Base-by-base conservation (phyloP, 2,888 invertebrate genomes). In the Chelonus formosanus region DNA sequence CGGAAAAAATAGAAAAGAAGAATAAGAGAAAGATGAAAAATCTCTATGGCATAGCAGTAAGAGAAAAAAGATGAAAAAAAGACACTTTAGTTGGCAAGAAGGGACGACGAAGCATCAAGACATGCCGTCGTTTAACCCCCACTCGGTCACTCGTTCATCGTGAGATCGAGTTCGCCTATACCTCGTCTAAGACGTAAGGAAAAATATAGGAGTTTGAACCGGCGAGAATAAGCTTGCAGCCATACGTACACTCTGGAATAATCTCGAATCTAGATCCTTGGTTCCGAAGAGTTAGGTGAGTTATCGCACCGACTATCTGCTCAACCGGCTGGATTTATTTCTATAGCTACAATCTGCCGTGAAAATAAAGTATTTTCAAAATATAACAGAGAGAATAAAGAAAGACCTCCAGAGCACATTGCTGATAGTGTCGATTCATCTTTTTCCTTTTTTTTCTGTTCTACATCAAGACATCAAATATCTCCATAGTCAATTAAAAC, bases 281-380 rank as follows among this genome's bases (percentile, higher is more conserved):
- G 63, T 63, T 52, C 61, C 69, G 67, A 68, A 57, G 65, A 63
- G 71, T 71, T 71, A 65, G 70, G 75, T 82, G 80, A 81, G 77
- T 81, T 82, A 82, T 82, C 78, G 80, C 73, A 68, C 75, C 79
- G 78, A 80, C 79, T 79, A 80, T 80, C 80, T 76, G 78, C 76
- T 78, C 78, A 76, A 77, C 76, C 74, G 74, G 71, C 72, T 48
- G 76, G 78, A 81, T 82, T 82, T 81, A 81, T 81, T 79, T 80
- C 80, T 77, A 80, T 79, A 78, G 80, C 79, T 80, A 79, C 82
- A 81, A 81, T 81, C 79, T 82, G 80, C 78, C 75, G 73, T 74
- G 70, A 78, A 40, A 80, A 79, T 80, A 78, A 78, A 79, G 63
- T 66, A 67, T 67, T 67, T 62, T 54, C 44, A 58, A 62, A 63